Conservation (phyloP, 2,888 invertebrate genomes). For the Scaptomyza tumidula region DNA sequence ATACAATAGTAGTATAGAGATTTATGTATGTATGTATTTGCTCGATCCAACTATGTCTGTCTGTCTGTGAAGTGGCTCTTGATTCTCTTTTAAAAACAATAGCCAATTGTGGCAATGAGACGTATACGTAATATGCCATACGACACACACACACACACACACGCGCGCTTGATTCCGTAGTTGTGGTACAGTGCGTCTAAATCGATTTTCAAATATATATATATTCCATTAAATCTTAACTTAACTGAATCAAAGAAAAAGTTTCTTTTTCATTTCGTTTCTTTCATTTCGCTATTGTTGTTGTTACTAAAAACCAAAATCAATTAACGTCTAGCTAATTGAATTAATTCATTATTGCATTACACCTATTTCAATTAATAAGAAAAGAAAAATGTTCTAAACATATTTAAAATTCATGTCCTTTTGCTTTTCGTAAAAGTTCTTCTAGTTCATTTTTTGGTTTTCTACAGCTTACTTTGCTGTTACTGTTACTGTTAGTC, state of each 20-base stretch:
- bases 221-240: too few relatives aligned
- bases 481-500: background rate
- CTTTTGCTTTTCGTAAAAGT: background rate
- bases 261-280: too few relatives aligned
- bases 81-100: conserved; percentile 47
- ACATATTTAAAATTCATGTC: background rate
- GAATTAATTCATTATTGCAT: too few relatives aligned
- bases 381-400: too few relatives aligned
- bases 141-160: conserved; percentile 6
- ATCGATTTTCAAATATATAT: too few relatives aligned
- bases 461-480: background rate
- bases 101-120: conserved; percentile 51
- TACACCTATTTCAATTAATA: too few relatives aligned
- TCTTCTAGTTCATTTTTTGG: background rate
- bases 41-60: conserved; percentile 24
- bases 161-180: conserved; percentile 10
- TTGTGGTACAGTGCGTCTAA: conserved; percentile 3
- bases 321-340: too few relatives aligned
- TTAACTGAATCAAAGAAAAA: too few relatives aligned
- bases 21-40: conserved; percentile 6
- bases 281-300: too few relatives aligned
- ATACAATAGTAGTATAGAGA: conserved; percentile 5
- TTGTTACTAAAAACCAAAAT: too few relatives aligned
- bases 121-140: conserved; percentile 56
- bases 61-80: conserved; percentile 25